Percentiles rank a stretch among this genome's conserved stretches.
Conservation (phyloP, 1,140 invertebrate species). For the Drosophila sechellia region DNA sequence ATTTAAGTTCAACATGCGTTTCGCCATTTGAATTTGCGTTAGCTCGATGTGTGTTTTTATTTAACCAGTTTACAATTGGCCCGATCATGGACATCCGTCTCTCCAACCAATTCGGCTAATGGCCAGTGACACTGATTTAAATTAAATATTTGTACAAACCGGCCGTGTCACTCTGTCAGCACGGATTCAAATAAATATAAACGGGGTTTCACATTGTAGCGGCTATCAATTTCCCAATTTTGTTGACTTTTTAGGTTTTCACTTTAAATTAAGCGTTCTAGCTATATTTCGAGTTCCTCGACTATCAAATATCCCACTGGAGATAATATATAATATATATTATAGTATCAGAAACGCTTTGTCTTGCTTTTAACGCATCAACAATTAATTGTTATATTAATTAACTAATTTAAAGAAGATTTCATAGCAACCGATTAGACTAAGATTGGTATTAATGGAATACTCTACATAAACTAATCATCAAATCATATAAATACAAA, state of each 20-base stretch:
- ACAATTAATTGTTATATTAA: too few relatives aligned
- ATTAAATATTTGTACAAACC: constrained; percentile 72
- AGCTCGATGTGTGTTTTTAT: constrained; percentile 21
- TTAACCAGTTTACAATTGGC: constrained; percentile 48
- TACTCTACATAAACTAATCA: too few relatives aligned
- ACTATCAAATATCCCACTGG: too few relatives aligned
- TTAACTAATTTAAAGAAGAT: too few relatives aligned
- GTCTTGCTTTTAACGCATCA: too few relatives aligned
- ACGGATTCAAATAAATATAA: constrained; percentile 59
- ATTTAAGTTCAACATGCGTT: constrained; percentile 28
- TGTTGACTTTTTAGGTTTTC: constrained; percentile 15
- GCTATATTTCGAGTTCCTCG: constrained; percentile 3
- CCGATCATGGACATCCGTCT: constrained; percentile 25
- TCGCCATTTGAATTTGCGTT: constrained; percentile 8
- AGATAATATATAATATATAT: too few relatives aligned
- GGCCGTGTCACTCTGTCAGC: constrained; percentile 63
- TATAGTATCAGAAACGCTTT: too few relatives aligned
- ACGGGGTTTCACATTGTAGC: constrained; percentile 39
- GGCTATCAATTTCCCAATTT: constrained; percentile 22
- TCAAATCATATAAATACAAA: too few relatives aligned
- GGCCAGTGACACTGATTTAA: constrained; percentile 76
- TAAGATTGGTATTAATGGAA: too few relatives aligned
- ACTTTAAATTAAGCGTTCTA: constrained; percentile 22
- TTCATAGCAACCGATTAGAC: too few relatives aligned
- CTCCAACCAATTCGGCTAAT: constrained; percentile 35